These are phyloP conservation scores for Pseudomyrmex dendroicus DNA, from an alignment of 1,140 invertebrate species.

Conservation along the genomic window DNA sequence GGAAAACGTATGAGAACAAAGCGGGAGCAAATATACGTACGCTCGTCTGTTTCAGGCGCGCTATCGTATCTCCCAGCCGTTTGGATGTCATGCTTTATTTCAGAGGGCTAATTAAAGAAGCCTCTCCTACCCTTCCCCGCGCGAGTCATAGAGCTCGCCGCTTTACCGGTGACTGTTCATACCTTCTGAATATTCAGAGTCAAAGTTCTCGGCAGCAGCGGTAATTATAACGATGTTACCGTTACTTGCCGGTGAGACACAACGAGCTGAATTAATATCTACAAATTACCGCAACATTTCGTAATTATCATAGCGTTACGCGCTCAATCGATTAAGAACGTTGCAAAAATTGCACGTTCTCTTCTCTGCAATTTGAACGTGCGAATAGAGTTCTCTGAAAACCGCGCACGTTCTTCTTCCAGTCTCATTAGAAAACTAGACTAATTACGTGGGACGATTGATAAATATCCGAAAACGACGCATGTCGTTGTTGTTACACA, in stretches of 20 bases:
- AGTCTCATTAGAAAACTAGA: too few relatives aligned
- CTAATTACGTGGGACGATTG: too few relatives aligned
- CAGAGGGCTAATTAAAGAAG: constrained; percentile 30
- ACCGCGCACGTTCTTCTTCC: neutral
- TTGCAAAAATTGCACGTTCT: too few relatives aligned
- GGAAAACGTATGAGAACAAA: neutral
- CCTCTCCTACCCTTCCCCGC: neutral
- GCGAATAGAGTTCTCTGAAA: neutral
- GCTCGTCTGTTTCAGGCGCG: neutral
- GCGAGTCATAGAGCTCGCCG: constrained; percentile 5
- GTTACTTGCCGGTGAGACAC: constrained; percentile 33
- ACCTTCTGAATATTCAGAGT: constrained; percentile 47
- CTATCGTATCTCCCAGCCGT: neutral
- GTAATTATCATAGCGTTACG: neutral
- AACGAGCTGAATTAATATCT: constrained; percentile 43
- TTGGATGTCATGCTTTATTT: constrained; percentile 29
- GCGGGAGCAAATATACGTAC: neutral
- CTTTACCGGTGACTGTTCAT: constrained; percentile 18
- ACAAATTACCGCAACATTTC: constrained; percentile 30
- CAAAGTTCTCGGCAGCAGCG: constrained; percentile 22
- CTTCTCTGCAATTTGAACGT: too few relatives aligned
- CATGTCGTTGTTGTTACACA: too few relatives aligned
- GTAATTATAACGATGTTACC: constrained; percentile 51
- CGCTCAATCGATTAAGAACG: neutral
- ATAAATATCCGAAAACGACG: too few relatives aligned